Evolutionary conservation across 2,797 vertebrate species (phyloP), one percentile per base, ranked within the genome.

Genomic region (Typhlichthys subterraneus): DNA sequence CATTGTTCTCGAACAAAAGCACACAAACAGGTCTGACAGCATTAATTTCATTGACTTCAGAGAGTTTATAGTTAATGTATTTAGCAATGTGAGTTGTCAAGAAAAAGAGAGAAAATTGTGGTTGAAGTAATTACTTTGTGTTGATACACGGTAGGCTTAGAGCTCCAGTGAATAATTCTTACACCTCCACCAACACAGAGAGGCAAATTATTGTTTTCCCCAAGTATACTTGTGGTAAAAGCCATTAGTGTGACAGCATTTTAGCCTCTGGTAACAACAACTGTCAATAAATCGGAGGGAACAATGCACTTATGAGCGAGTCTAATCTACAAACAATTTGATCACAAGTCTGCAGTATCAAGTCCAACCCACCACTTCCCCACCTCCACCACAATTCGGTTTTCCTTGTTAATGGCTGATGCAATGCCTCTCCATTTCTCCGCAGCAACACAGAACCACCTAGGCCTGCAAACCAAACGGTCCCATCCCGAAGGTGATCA

Each of bases 391-490:
- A 14, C 8, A 66, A 61, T 65, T 69, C 70, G 59, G 64, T 84
- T 59, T 76, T 79, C 67, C 61, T 84, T 73, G 83, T 69, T 76
- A 59, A 63, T 62, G 66, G 58, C 72, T 70, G 62, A 81, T 81
- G 80, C 59, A 61, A 72, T 72, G 75, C 61, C 76, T 77, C 62
- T 67, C 63, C 63, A 74, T 70, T 81, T 65, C 75, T 63, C 66
- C 69, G 79, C 65, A 73, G 70, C 82, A 81, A 82, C 75, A 82
- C 70, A 75, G 50, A 76, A 76, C 69, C 61, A 70, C 81, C 72
- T 64, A 66, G 56, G 70, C 77, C 67, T 71, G 70, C 33, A 38
- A 38, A 38, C 33, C 33, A 38, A 75, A 74, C 62, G 76, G 23
- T 57, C 66, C 71, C 74, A 66, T 77, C 69, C 65, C 61, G 45